phyloP scores from a whole-genome alignment of 2,888 invertebrate genomes.

The Dolichopus griseipennis region DNA sequence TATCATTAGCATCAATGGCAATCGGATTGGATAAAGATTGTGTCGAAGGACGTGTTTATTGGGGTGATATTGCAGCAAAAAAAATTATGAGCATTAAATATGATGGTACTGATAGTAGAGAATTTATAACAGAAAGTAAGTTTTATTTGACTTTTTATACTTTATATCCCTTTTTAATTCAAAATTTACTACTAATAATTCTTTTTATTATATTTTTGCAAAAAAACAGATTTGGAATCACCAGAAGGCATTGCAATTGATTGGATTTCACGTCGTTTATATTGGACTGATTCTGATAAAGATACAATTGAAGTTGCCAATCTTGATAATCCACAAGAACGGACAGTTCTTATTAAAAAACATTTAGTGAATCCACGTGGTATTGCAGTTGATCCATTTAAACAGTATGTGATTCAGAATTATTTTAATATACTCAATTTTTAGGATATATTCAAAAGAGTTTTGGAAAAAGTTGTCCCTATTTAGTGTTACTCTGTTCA shows the following conservation, averaged over 20 bases:
- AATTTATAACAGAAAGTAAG: slow-evolving; percentile 53
- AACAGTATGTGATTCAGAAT: slow-evolving; percentile 31
- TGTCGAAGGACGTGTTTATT: slow-evolving; percentile 72
- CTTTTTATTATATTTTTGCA: slow-evolving; percentile 27
- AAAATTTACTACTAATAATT: slow-evolving; percentile 8
- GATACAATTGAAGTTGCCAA: slow-evolving; percentile 85
- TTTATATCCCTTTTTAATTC: not conserved
- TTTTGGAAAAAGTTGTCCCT: no score
- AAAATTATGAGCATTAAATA: slow-evolving; percentile 65
- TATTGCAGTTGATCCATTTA: slow-evolving; percentile 81
- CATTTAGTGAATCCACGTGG: slow-evolving; percentile 82
- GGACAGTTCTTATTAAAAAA: slow-evolving; percentile 56
- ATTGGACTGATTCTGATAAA: slow-evolving; percentile 91
- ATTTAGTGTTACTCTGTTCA: no score
- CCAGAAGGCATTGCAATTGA: slow-evolving; percentile 93
- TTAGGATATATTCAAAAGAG: no score
- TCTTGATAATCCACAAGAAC: slow-evolving; percentile 50
- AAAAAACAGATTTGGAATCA: slow-evolving; percentile 64
- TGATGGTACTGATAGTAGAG: slow-evolving; percentile 61
- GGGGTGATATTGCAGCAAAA: slow-evolving; percentile 82
- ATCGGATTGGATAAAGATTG: slow-evolving; percentile 92
- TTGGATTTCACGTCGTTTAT: slow-evolving; percentile 85
- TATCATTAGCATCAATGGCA: slow-evolving; percentile 54
- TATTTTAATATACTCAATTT: not conserved
- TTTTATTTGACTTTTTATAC: no score